Evolutionary conservation across 2,113 vertebrate genomes (phyloP).

Genomic region (Festucalex cinctus): DNA sequence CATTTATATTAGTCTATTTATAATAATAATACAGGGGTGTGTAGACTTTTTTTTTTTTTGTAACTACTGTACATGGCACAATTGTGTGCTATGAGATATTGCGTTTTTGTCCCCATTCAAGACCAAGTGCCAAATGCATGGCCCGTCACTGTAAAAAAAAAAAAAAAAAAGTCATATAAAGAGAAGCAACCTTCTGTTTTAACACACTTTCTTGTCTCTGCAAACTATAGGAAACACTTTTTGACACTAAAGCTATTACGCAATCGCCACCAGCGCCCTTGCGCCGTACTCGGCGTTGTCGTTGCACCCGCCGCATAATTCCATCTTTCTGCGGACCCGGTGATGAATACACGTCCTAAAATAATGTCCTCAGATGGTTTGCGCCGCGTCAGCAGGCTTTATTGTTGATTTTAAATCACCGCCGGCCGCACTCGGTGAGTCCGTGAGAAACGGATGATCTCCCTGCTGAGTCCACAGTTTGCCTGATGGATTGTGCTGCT

Average conservation of each 20-base stretch:
- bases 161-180: not conserved
- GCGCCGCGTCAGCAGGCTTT: conserved; percentile 49
- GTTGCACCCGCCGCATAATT: conserved; percentile 20
- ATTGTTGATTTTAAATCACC: conserved; percentile 57
- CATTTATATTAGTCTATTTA: no score
- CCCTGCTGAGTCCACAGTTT: conserved; percentile 65
- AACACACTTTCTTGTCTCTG: not conserved
- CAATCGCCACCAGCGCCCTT: conserved; percentile 2
- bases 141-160: not conserved
- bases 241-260: not conserved
- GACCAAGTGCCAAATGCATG: not conserved
- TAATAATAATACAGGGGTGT: no score
- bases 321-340: conserved; percentile 24
- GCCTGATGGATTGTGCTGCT: conserved; percentile 59
- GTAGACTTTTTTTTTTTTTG: not conserved
- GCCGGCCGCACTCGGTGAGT: conserved; percentile 36
- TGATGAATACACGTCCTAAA: conserved; percentile 54
- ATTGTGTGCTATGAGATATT: not conserved
- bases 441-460: conserved; percentile 53
- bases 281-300: conserved; percentile 26
- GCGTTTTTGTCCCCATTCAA: not conserved
- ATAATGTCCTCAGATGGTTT: conserved; percentile 55
- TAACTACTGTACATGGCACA: no score
- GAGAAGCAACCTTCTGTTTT: not conserved
- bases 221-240: not conserved